A percentile compares a stretch with the other conserved stretches of the same genome.
These are phyloP conservation scores for Fragum fragum DNA, from an alignment of 2,888 invertebrate species.

Conservation along the genomic window DNA sequence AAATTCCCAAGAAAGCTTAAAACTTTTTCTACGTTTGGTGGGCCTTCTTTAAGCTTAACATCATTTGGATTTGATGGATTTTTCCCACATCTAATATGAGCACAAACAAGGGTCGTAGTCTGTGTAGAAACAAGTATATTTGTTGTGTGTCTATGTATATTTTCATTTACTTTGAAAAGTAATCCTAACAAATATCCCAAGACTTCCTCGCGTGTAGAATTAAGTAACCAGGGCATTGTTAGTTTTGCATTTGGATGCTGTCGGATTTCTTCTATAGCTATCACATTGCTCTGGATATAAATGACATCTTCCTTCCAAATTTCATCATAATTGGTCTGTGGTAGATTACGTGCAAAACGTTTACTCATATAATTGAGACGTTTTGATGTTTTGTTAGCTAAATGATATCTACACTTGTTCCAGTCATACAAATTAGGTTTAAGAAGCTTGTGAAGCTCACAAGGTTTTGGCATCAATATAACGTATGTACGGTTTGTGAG, in stretches of 20 bases:
- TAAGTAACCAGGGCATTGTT: slow-evolving; percentile 31
- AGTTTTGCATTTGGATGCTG: neutral
- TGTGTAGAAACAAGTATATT: neutral
- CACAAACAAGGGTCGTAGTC: slow-evolving; percentile 33
- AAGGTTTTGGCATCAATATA: slow-evolving; percentile 40
- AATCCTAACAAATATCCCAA: slow-evolving; percentile 11
- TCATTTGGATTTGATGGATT: slow-evolving; percentile 51
- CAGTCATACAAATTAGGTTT: slow-evolving; percentile 41
- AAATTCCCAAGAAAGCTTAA: slow-evolving; percentile 27
- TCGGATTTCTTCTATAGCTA: slow-evolving; percentile 7
- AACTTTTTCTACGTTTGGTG: slow-evolving; percentile 35
- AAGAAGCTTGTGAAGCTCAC: slow-evolving; percentile 33
- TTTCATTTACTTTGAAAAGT: slow-evolving; percentile 31
- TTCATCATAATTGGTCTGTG: neutral
- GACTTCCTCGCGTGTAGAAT: slow-evolving; percentile 24
- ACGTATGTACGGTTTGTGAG: slow-evolving; percentile 42
- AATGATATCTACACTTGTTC: slow-evolving; percentile 22
- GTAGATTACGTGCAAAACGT: neutral
- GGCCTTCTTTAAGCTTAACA: neutral
- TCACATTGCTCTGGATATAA: slow-evolving; percentile 20
- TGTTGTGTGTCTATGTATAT: neutral
- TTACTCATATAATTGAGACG: neutral
- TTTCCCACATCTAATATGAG: slow-evolving; percentile 50
- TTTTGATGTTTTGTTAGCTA: neutral
- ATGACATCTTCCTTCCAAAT: neutral